Evolutionary conservation across 2,888 invertebrate genomes (phyloP).

Genomic region (Hesperia comma): DNA sequence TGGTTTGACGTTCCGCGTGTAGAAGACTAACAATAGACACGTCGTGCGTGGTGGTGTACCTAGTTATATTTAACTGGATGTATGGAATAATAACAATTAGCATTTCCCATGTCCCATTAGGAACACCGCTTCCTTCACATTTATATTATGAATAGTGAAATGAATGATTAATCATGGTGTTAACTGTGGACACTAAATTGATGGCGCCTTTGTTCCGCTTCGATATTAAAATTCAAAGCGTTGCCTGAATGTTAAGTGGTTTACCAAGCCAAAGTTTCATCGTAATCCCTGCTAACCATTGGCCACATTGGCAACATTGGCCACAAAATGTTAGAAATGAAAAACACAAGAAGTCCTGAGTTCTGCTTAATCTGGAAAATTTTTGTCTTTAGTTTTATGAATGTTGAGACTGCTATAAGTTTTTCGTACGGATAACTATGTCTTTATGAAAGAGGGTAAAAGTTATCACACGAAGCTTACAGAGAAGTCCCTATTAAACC

Average conservation of each 20-base stretch:
- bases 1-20: not conserved
- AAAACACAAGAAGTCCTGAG: no score
- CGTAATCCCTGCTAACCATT: not conserved
- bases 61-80: slow-evolving; percentile 20
- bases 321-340: no score
- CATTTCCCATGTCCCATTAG: slow-evolving; percentile 33
- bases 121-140: slow-evolving; percentile 35
- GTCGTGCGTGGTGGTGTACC: not conserved
- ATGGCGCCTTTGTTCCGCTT: slow-evolving; percentile 29
- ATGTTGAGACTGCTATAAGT: no score
- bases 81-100: slow-evolving; percentile 28
- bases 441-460: no score
- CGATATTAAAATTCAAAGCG: slow-evolving; percentile 23
- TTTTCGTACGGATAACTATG: no score
- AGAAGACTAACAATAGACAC: slow-evolving; percentile 6
- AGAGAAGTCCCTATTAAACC: no score
- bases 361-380: no score
- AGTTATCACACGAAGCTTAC: no score
- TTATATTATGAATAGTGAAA: slow-evolving; percentile 34
- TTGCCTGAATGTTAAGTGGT: slow-evolving; percentile 16
- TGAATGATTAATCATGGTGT: slow-evolving; percentile 29
- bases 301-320: not conserved
- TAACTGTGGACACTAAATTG: slow-evolving; percentile 20
- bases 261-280: not conserved
- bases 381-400: no score